These are phyloP conservation scores for Darevskia mixta DNA, from an alignment of 2,797 vertebrate species.

Conservation along the genomic window DNA sequence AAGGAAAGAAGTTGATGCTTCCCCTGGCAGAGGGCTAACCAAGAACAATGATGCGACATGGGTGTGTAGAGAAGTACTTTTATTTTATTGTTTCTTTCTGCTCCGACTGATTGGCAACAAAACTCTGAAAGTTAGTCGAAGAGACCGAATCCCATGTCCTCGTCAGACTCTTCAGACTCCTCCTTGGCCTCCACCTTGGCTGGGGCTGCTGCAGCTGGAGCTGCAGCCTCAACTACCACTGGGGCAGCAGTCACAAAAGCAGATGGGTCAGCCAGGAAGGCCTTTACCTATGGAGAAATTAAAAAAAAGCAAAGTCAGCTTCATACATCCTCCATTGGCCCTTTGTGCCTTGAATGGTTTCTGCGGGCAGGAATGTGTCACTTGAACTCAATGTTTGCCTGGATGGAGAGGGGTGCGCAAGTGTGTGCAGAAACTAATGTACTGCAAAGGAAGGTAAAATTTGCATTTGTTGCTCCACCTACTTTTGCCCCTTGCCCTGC, in stretches of 20 bases:
- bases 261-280: slow-evolving; percentile 93
- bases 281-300: slow-evolving; percentile 86
- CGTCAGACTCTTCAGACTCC: slow-evolving; percentile 93
- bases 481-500: too few species aligned
- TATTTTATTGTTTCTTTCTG: slow-evolving; percentile 52
- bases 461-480: too few species aligned
- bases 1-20: not conserved
- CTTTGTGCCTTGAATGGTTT: too few species aligned
- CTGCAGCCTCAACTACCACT: slow-evolving; percentile 73
- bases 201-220: slow-evolving; percentile 77
- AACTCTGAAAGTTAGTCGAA: slow-evolving; percentile 84
- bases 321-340: not conserved
- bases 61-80: slow-evolving; percentile 40
- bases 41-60: not conserved
- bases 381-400: too few species aligned
- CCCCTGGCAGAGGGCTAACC: too few species aligned
- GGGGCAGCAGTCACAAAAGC: slow-evolving; percentile 90
- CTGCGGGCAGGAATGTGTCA: too few species aligned
- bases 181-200: slow-evolving; percentile 84
- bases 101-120: not conserved
- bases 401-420: too few species aligned
- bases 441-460: too few species aligned
- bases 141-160: slow-evolving; percentile 97
- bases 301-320: rapidly evolving
- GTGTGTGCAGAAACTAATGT: too few species aligned